phyloP scores from a whole-genome alignment of 37 sponge, comb jelly and placozoan genomes.

The Cliona cf. orientalis region DNA sequence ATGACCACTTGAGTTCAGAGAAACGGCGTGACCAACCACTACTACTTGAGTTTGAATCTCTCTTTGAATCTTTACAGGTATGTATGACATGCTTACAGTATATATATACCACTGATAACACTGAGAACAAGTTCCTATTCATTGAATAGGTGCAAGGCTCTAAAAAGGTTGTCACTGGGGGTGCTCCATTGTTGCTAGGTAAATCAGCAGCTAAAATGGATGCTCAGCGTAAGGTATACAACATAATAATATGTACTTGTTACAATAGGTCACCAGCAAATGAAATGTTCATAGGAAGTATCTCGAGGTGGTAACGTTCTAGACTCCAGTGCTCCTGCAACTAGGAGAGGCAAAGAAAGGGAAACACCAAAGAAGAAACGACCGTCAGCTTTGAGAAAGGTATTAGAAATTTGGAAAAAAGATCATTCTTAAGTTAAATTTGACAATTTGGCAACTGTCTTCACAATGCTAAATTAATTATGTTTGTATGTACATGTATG shows the following conservation, averaged over 20 bases:
- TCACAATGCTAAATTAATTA: no score
- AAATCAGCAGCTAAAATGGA: not conserved
- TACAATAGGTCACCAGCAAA: not conserved
- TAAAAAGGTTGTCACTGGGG: constrained; percentile 7
- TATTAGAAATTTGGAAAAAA: no score
- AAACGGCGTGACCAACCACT: not conserved
- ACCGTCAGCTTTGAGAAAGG: constrained; percentile 82
- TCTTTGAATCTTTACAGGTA: constrained; percentile 42
- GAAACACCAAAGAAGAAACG: constrained; percentile 85
- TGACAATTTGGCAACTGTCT: no score
- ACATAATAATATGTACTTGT: not conserved
- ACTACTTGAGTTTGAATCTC: constrained; percentile 22
- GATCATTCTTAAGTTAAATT: no score
- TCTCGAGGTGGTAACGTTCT: constrained; percentile 60
- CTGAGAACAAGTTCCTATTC: not conserved
- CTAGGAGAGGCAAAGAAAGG: constrained; percentile 91
- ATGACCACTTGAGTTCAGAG: not conserved
- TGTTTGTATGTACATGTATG: no score
- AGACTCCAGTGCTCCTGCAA: constrained; percentile 89
- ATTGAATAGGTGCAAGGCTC: not conserved
- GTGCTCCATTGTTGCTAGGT: not conserved
- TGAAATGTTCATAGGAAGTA: not conserved
- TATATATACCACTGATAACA: not conserved
- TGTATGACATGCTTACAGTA: not conserved
- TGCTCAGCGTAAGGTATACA: not conserved